These are phyloP conservation scores for Gnathonemus echidnorhynchus DNA, from an alignment of 2,113 vertebrate species.

Conservation along the genomic window DNA sequence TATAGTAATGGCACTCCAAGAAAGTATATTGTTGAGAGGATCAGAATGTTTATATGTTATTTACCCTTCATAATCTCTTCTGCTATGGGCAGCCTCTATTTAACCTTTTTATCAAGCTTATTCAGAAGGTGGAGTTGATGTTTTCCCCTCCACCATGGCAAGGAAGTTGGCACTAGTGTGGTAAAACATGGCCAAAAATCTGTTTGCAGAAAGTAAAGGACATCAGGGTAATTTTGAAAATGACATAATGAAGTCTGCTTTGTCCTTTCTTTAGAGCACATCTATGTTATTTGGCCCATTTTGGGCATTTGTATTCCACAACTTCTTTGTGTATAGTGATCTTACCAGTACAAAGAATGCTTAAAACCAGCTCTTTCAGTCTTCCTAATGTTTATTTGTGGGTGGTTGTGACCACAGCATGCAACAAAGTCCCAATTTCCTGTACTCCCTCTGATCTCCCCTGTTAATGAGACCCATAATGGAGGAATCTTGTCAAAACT, in stretches of 20 bases:
- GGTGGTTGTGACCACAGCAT: neutral
- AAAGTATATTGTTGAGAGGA: neutral
- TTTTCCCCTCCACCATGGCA: neutral
- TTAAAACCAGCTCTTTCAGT: neutral
- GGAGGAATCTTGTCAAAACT: neutral
- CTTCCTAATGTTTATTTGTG: neutral
- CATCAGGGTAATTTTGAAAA: neutral
- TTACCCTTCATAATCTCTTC: neutral
- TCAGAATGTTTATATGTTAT: neutral
- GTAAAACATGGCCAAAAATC: neutral
- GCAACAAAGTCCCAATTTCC: neutral
- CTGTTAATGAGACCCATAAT: neutral
- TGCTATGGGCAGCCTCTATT: neutral
- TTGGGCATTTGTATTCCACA: neutral
- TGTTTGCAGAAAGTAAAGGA: neutral
- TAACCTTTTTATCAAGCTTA: neutral
- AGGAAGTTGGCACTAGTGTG: neutral
- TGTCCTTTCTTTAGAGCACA: neutral
- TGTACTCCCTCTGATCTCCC: neutral
- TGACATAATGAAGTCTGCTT: neutral
- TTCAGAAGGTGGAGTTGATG: neutral
- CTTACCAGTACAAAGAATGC: neutral
- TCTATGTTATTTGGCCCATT: neutral
- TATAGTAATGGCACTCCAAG: neutral
- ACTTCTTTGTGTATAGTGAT: neutral